Conservation (phyloP, 23 tunicate genomes). For the Ascidia mentula region DNA sequence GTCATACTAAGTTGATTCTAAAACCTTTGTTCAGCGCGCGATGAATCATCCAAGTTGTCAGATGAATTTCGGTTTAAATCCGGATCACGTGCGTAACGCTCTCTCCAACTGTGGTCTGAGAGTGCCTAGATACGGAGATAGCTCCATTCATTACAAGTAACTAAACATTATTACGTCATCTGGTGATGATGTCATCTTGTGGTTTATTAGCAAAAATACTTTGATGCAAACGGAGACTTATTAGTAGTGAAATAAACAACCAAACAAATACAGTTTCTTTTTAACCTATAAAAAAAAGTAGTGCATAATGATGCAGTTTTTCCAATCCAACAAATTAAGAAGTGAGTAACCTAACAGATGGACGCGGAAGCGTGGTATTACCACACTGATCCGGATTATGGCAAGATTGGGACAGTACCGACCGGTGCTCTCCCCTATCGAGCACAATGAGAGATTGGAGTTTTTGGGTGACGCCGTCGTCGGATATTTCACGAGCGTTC, state of each 20-base stretch:
- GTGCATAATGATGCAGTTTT: too few species aligned
- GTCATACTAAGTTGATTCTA: not conserved
- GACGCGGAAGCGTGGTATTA: slow-evolving; percentile 90
- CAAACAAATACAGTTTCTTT: too few species aligned
- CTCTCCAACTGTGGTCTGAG: slow-evolving; percentile 91
- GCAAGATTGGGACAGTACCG: slow-evolving; percentile 86
- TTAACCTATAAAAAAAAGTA: too few species aligned
- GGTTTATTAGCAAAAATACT: too few species aligned
- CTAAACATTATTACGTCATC: too few species aligned
- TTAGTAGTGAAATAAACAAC: too few species aligned
- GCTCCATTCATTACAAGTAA: slow-evolving; percentile 89
- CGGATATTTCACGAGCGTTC: slow-evolving; percentile 79
- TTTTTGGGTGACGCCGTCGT: slow-evolving; percentile 98
- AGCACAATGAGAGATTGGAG: slow-evolving; percentile 90
- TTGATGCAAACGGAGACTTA: too few species aligned
- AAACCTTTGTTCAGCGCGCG: slow-evolving; percentile 52
- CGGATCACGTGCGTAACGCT: slow-evolving; percentile 97
- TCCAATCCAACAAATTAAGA: too few species aligned
- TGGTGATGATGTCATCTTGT: too few species aligned
- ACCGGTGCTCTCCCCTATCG: slow-evolving; percentile 90
- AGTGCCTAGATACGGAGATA: slow-evolving; percentile 86
- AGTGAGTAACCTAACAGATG: too few species aligned
- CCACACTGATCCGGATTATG: slow-evolving; percentile 93
- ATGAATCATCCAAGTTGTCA: slow-evolving; percentile 99
- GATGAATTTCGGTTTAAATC: slow-evolving; percentile 95